These are phyloP conservation scores for Lypha dubia DNA, from an alignment of 2,888 invertebrate genomes.

Conservation along the genomic window DNA sequence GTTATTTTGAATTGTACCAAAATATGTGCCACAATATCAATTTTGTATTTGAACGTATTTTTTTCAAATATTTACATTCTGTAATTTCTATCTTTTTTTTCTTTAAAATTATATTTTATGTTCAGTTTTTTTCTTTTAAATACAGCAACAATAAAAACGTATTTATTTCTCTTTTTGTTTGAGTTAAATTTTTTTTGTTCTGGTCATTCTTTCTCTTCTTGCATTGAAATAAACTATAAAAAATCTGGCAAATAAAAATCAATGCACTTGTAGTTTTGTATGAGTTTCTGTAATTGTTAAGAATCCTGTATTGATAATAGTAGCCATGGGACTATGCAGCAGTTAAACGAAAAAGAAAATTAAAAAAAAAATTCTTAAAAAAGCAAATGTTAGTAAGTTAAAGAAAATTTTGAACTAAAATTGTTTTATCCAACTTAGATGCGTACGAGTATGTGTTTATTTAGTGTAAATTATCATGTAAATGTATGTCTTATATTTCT, in stretches of 20 bases:
- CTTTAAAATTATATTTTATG: neutral
- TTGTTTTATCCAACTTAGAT: neutral
- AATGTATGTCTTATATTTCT: conserved; percentile 36
- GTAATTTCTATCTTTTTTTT: neutral
- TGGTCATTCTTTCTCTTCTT: conserved; percentile 54
- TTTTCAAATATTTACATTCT: conserved; percentile 24
- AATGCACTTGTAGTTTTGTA: neutral
- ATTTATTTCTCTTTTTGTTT: conserved; percentile 65
- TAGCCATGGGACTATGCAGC: conserved; percentile 44
- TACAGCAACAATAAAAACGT: conserved; percentile 22
- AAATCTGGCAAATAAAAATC: conserved; percentile 18
- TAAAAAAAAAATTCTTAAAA: neutral
- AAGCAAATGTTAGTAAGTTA: conserved; percentile 51
- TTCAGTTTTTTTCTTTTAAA: neutral
- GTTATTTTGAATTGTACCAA: neutral
- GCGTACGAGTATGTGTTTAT: conserved; percentile 1
- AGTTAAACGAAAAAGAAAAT: conserved; percentile 5
- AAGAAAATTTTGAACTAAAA: conserved; percentile 24
- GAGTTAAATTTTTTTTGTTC: too few species aligned
- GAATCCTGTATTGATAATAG: conserved; percentile 52
- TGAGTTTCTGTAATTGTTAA: conserved; percentile 19
- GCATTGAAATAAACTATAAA: conserved; percentile 43
- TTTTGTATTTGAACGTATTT: neutral
- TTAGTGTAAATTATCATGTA: conserved; percentile 30
- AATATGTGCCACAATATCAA: neutral